These are phyloP conservation scores for Schrankia costaestrigalis DNA, from an alignment of 2,888 invertebrate genomes.

Conservation along the genomic window DNA sequence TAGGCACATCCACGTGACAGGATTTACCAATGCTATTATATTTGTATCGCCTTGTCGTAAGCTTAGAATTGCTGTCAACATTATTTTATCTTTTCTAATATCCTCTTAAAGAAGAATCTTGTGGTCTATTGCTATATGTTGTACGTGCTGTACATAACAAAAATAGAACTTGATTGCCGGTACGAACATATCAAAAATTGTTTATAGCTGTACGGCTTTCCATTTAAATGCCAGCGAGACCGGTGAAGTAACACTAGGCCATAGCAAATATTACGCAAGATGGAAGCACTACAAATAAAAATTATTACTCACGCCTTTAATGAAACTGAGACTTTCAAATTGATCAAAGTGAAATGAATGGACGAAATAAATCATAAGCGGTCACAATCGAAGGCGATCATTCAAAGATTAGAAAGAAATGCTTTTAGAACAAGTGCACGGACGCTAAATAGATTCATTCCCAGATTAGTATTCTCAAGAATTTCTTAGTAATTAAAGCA, in stretches of 20 bases:
- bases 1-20: constrained; percentile 49
- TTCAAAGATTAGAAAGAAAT: constrained; percentile 50
- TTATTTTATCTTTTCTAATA: constrained; percentile 49
- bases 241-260: constrained; percentile 20
- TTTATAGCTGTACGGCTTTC: constrained; percentile 13
- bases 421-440: too few relatives aligned
- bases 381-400: constrained; percentile 38
- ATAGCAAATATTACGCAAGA: constrained; percentile 37
- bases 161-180: constrained; percentile 9
- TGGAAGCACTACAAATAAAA: constrained; percentile 37
- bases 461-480: constrained; percentile 38
- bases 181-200: constrained; percentile 12
- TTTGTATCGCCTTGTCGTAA: constrained; percentile 46
- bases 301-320: constrained; percentile 36
- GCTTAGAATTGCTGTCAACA: constrained; percentile 47
- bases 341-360: constrained; percentile 43
- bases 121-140: too few relatives aligned
- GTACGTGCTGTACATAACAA: too few relatives aligned
- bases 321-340: constrained; percentile 48
- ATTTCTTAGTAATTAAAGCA: constrained; percentile 41
- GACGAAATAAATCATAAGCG: constrained; percentile 42
- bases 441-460: too few relatives aligned
- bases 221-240: constrained; percentile 16
- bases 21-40: constrained; percentile 47
- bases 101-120: too few relatives aligned